Evolutionary conservation across 1,140 invertebrate species (phyloP).

Genomic region (Phocides pigmalion): DNA sequence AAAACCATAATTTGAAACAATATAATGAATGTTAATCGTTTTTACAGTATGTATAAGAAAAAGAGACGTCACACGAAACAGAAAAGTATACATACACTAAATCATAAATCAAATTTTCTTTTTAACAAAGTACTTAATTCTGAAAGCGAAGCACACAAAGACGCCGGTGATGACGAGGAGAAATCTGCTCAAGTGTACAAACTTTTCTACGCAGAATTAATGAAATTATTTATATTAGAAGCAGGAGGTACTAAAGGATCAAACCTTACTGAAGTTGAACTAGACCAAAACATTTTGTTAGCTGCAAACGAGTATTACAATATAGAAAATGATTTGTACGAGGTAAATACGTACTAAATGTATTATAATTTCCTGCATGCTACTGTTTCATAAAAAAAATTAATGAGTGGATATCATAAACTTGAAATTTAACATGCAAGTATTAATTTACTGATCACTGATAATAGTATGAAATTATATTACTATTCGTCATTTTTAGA

Average conservation of each 20-base stretch:
- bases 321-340: constrained; percentile 80
- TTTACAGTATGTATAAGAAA: constrained; percentile 61
- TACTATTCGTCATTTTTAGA: too few relatives aligned
- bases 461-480: too few relatives aligned
- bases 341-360: too few relatives aligned
- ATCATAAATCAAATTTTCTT: constrained; percentile 5
- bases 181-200: constrained; percentile 55
- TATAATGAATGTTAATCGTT: not conserved
- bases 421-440: too few relatives aligned
- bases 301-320: constrained; percentile 79
- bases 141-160: constrained; percentile 34
- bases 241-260: constrained; percentile 43
- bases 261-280: constrained; percentile 62
- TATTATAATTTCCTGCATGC: too few relatives aligned
- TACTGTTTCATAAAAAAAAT: too few relatives aligned
- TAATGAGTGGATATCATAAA: too few relatives aligned
- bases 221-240: constrained; percentile 66
- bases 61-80: constrained; percentile 50
- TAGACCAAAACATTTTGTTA: constrained; percentile 74
- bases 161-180: constrained; percentile 47
- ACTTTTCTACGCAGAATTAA: constrained; percentile 64
- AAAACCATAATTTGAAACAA: not conserved
- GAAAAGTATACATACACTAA: constrained; percentile 8
- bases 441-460: too few relatives aligned
- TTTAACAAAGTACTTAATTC: constrained; percentile 1